These are phyloP conservation scores for Tetragnatha montana DNA, from an alignment of 2,888 invertebrate species.

Conservation along the genomic window DNA sequence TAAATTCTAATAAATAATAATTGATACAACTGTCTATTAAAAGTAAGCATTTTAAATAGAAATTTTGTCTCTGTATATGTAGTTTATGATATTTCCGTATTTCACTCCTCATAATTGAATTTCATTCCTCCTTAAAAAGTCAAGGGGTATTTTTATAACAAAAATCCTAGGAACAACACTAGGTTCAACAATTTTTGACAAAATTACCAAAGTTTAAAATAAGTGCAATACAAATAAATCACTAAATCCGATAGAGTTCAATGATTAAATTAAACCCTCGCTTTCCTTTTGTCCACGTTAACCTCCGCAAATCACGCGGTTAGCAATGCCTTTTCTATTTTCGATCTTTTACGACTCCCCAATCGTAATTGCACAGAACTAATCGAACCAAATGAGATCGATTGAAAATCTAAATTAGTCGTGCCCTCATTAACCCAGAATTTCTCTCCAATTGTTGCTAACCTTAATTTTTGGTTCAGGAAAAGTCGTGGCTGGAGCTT, in stretches of 20 bases:
- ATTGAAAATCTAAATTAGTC: constrained; percentile 17
- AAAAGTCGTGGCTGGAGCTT: neutral
- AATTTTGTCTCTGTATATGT: too few relatives aligned
- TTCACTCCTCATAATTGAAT: too few relatives aligned
- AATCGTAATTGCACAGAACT: neutral
- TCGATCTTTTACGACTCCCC: neutral
- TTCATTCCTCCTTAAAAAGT: too few relatives aligned
- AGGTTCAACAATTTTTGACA: too few relatives aligned
- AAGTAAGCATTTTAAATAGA: too few relatives aligned
- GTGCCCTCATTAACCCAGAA: constrained; percentile 25
- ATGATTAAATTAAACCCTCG: neutral
- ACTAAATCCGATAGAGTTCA: too few relatives aligned
- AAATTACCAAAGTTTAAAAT: neutral
- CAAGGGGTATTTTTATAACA: too few relatives aligned
- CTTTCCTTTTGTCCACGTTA: neutral
- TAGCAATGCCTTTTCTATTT: neutral
- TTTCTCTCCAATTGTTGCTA: constrained; percentile 21
- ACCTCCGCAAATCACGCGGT: neutral
- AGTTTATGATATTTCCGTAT: too few relatives aligned
- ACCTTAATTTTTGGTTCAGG: constrained; percentile 17
- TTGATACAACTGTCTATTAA: too few relatives aligned
- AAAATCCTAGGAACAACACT: too few relatives aligned
- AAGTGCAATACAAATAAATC: too few relatives aligned
- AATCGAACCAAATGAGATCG: constrained; percentile 1
- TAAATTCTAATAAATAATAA: too few relatives aligned